Evolutionary conservation across 2,888 invertebrate species (phyloP).

Genomic region (Axea sp.): DNA sequence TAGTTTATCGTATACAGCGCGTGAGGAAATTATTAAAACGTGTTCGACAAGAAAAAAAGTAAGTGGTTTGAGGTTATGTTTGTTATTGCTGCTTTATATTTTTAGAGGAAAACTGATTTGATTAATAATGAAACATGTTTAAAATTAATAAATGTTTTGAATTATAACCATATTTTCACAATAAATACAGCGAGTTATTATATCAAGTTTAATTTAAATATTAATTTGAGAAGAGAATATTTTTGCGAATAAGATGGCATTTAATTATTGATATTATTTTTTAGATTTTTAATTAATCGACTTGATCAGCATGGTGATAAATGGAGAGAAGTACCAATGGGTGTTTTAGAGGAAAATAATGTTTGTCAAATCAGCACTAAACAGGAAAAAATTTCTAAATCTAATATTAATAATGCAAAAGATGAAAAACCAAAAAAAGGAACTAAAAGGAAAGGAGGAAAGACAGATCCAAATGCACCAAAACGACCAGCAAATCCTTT

Average conservation of each 20-base stretch:
- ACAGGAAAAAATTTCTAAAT: constrained; percentile 73
- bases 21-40: constrained; percentile 85
- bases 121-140: too few species aligned
- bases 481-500: constrained; percentile 90
- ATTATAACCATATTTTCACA: too few species aligned
- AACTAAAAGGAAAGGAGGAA: constrained; percentile 82
- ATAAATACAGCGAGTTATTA: too few species aligned
- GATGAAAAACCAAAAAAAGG: constrained; percentile 80
- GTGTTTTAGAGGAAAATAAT: constrained; percentile 79
- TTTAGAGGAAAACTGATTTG: too few species aligned
- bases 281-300: constrained; percentile 84
- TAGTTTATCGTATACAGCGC: constrained; percentile 86
- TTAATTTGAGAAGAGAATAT: too few species aligned
- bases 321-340: constrained; percentile 84
- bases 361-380: constrained; percentile 74
- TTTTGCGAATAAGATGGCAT: too few species aligned
- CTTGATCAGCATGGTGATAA: constrained; percentile 86
- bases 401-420: constrained; percentile 67
- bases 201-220: too few species aligned
- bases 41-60: constrained; percentile 84
- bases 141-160: too few species aligned
- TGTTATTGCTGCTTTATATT: background rate
- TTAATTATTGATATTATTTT: too few species aligned
- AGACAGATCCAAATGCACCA: constrained; percentile 87
- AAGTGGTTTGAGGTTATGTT: constrained; percentile 72